These are phyloP conservation scores for Gambusia yucatana DNA, from an alignment of 2,797 vertebrate species.

Conservation along the genomic window DNA sequence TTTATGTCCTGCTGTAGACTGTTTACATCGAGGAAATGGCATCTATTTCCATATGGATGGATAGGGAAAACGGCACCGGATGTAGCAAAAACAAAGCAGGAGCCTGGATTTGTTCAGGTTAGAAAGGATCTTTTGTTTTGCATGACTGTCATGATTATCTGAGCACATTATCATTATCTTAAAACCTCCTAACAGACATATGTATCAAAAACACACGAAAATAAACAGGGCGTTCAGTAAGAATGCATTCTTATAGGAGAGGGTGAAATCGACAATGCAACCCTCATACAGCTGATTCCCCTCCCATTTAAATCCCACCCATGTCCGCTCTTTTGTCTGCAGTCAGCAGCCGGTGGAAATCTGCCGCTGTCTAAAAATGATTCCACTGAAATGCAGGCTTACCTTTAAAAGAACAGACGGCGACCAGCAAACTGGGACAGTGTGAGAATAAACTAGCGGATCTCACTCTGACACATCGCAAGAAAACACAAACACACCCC, in stretches of 20 bases:
- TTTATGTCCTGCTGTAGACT: constrained; percentile 7
- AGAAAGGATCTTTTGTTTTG: constrained; percentile 13
- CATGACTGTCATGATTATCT: constrained; percentile 31
- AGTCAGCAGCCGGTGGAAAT: constrained; percentile 42
- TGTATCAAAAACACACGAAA: not conserved
- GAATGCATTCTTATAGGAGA: not conserved
- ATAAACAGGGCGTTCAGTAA: not conserved
- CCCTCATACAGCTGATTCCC: constrained; percentile 70
- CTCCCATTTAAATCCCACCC: constrained; percentile 81
- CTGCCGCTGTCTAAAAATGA: not conserved
- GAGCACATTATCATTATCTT: not conserved
- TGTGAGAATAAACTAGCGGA: not conserved
- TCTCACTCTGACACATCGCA: constrained; percentile 15
- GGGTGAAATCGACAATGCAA: constrained; percentile 47
- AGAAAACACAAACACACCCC: constrained; percentile 13
- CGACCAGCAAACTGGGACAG: not conserved
- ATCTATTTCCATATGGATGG: constrained; percentile 9
- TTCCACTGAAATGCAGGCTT: constrained; percentile 30
- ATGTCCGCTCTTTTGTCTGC: constrained; percentile 76
- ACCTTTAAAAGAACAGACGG: constrained; percentile 46
- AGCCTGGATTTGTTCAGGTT: constrained; percentile 8
- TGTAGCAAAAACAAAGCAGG: constrained; percentile 43
- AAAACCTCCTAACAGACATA: not conserved
- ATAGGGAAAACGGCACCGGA: constrained; percentile 2
- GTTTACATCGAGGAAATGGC: constrained; percentile 13